Evolutionary conservation across 2,113 vertebrate species (phyloP), one percentile per base, ranked within the genome.

Genomic region (Heterotilapia buettikoferi): DNA sequence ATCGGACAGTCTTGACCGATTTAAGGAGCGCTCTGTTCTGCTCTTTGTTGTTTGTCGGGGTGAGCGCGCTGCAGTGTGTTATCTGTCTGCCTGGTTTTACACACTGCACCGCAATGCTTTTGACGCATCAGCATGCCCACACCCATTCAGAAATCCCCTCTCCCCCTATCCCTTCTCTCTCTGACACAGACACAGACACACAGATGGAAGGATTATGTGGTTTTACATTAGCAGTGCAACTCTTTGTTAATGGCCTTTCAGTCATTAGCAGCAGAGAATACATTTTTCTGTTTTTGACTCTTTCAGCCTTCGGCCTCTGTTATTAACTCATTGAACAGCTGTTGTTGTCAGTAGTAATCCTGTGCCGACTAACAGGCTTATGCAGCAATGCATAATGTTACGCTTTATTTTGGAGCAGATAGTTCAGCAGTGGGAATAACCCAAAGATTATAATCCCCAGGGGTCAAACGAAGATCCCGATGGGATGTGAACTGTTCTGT

Each of bases 171-270:
- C 16, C 52, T 19, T 18, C 53, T n/a, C 33, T 47, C 53, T 31
- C 36, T 73, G 31, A 85, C 57, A n/a, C n/a, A n/a, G n/a, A 89
- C 40, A 84, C 50, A 82, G 50, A 79, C 43, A 53, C 84, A 89
- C 90, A 86, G 66, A 92, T 85, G 85, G 81, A 80, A 76, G 84
- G 86, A 91, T 91, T 90, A 91, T 82, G 59, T 59, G 52, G 38
- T 50, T 82, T 89, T 63, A 86, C 83, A 86, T 88, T 90, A 85
- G 66, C 71, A 2, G 21, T 6, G 24, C 83, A 31, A 85, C 40
- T 83, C 38, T 52, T 45, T 54, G 79, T 84, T 92, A 91, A 89
- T 90, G 84, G 79, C 47, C 57, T 88, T 85, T 82, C 88, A 50
- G 85, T 87, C 84, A 88, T 86, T 71, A 61, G 16, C 53, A 26